Conservation (phyloP, 2,113 vertebrate genomes). For the Thryonomys swinderianus region DNA sequence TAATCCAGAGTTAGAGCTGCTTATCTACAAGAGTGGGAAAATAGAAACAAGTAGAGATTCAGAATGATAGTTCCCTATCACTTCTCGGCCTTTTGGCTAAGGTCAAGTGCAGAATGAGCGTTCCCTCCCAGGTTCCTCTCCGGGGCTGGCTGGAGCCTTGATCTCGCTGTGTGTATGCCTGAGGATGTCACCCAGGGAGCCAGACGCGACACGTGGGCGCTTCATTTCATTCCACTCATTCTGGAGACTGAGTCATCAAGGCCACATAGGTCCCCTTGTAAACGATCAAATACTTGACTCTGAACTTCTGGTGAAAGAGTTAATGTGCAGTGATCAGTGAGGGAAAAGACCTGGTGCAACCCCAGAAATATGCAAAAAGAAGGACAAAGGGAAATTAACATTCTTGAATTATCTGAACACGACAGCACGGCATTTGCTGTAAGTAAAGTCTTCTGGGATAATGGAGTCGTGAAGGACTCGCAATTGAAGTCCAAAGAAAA, state of each 20-base stretch:
- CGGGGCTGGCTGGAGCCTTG: background rate
- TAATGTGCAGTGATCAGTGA: conserved; percentile 64
- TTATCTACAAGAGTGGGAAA: background rate
- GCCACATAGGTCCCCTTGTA: conserved; percentile 65
- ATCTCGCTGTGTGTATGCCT: background rate
- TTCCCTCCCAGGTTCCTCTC: background rate
- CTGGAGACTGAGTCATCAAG: conserved; percentile 23
- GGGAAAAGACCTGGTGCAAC: conserved; percentile 51
- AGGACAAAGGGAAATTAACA: conserved; percentile 59
- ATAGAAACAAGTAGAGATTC: background rate
- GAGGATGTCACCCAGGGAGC: background rate
- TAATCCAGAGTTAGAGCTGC: conserved; percentile 41
- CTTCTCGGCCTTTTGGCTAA: no score
- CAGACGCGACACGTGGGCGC: background rate
- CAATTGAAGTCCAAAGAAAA: conserved; percentile 57
- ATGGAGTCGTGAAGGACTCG: conserved; percentile 52
- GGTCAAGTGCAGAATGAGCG: no score
- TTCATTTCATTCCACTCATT: background rate
- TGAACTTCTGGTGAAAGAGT: conserved; percentile 70
- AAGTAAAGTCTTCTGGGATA: conserved; percentile 51
- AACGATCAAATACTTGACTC: conserved; percentile 71
- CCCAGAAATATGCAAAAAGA: conserved; percentile 67
- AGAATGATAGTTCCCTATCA: background rate
- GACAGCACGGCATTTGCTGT: conserved; percentile 54
- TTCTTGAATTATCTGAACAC: conserved; percentile 67